These are phyloP conservation scores for Paraplagusia blochii DNA, from an alignment of 2,113 vertebrate genomes.

Conservation along the genomic window DNA sequence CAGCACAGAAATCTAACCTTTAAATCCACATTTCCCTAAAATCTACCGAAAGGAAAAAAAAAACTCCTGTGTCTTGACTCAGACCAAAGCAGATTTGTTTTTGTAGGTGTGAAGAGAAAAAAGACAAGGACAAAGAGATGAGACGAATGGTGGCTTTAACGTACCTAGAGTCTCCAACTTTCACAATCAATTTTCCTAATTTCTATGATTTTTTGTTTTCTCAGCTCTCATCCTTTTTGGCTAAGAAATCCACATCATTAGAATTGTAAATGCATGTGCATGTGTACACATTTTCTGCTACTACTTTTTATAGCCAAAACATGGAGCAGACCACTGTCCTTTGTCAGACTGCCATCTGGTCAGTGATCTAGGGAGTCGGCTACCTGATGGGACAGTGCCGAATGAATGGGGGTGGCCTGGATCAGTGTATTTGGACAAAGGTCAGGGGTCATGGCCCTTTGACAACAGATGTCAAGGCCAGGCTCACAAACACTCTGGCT, in stretches of 20 bases:
- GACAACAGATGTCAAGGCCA: slow-evolving; percentile 79
- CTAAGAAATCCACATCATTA: slow-evolving; percentile 40
- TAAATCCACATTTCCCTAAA: no score
- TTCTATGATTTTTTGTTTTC: slow-evolving; percentile 43
- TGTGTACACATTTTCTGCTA: not conserved
- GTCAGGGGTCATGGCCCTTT: slow-evolving; percentile 80
- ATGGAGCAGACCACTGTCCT: no score
- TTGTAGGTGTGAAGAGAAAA: slow-evolving; percentile 58
- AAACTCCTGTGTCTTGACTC: no score
- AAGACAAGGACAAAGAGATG: no score
- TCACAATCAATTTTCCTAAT: slow-evolving; percentile 48
- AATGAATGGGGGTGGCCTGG: slow-evolving; percentile 69
- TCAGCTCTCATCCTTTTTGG: slow-evolving; percentile 52
- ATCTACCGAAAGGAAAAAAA: no score
- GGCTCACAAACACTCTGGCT: slow-evolving; percentile 71
- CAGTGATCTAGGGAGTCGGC: slow-evolving; percentile 62
- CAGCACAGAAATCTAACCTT: not conserved
- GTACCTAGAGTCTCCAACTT: slow-evolving; percentile 33
- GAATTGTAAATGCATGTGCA: slow-evolving; percentile 9
- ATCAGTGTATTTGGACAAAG: slow-evolving; percentile 76
- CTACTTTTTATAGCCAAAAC: no score
- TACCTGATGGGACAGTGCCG: slow-evolving; percentile 75
- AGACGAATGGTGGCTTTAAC: no score
- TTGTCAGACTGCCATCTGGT: slow-evolving; percentile 79
- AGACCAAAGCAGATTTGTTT: no score